Percentiles rank a stretch among this genome's conserved stretches.
phyloP scores from a whole-genome alignment of 2,113 vertebrate species.

The Epinephelus moara region DNA sequence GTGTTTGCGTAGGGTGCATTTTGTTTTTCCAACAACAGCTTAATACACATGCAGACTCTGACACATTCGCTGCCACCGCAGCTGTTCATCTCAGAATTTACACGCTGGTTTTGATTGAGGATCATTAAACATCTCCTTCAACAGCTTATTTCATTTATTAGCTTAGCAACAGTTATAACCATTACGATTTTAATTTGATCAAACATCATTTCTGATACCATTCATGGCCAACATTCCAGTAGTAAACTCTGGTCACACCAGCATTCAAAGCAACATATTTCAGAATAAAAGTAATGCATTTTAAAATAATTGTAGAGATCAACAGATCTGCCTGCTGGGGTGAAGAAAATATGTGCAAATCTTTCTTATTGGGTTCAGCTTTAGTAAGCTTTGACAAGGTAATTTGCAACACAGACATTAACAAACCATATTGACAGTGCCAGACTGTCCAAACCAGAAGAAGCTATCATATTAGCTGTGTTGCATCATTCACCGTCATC shows the following conservation, averaged over 20 bases:
- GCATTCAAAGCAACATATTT: neutral
- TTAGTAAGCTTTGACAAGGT: neutral
- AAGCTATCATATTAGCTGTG: neutral
- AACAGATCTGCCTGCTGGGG: no score
- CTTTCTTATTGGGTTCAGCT: neutral
- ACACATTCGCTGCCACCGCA: constrained; percentile 38
- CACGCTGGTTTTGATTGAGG: constrained; percentile 2
- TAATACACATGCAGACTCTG: constrained; percentile 41
- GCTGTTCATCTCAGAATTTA: constrained; percentile 29
- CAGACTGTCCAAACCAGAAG: neutral
- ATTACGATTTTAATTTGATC: neutral
- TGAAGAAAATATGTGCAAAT: neutral
- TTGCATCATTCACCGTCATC: no score
- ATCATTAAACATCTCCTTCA: neutral
- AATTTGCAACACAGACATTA: neutral
- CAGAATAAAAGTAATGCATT: neutral
- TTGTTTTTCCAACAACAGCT: constrained; percentile 51
- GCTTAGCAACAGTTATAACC: neutral
- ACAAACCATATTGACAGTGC: neutral
- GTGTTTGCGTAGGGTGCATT: constrained; percentile 34
- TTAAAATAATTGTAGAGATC: neutral
- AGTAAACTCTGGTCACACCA: neutral
- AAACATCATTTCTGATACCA: neutral
- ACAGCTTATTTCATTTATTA: neutral
- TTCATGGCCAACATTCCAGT: neutral